Evolutionary conservation across 2,113 vertebrate species (phyloP).

Genomic region (Brachionichthys hirsutus): DNA sequence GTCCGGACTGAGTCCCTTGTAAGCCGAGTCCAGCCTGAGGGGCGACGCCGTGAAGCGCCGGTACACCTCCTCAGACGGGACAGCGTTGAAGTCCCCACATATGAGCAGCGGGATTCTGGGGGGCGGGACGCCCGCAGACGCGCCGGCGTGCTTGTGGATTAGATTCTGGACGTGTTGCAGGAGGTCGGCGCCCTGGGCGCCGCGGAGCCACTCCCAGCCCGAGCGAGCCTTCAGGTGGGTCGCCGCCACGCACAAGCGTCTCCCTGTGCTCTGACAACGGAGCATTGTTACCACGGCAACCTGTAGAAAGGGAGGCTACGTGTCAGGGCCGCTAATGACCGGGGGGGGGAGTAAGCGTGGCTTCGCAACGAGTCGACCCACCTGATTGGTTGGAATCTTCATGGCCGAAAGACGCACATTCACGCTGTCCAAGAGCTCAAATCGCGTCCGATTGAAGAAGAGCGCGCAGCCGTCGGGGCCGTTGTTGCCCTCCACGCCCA

Average conservation of each 20-base stretch:
- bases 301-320: conserved; percentile 8
- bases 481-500: conserved; percentile 90
- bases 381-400: conserved; percentile 92
- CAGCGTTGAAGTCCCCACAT: conserved; percentile 94
- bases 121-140: background rate
- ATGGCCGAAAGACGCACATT: conserved; percentile 85
- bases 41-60: conserved; percentile 84
- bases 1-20: conserved; percentile 87
- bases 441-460: conserved; percentile 87
- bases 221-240: conserved; percentile 94
- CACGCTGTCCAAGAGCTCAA: conserved; percentile 78
- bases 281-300: conserved; percentile 88
- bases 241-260: conserved; percentile 82
- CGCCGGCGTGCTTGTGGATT: conserved; percentile 59
- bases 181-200: conserved; percentile 88
- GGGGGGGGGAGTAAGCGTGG: accelerated
- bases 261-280: conserved; percentile 78
- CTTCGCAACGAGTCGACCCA: conserved; percentile 8
- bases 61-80: conserved; percentile 92
- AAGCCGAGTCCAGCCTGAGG: conserved; percentile 89
- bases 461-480: conserved; percentile 94
- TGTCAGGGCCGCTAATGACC: background rate
- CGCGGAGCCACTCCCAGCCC: conserved; percentile 93
- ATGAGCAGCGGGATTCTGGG: conserved; percentile 79
- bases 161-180: conserved; percentile 85